Evolutionary conservation across 2,113 vertebrate genomes (phyloP), one percentile per base, ranked within the genome.

Genomic region (Bujurquina vittata): DNA sequence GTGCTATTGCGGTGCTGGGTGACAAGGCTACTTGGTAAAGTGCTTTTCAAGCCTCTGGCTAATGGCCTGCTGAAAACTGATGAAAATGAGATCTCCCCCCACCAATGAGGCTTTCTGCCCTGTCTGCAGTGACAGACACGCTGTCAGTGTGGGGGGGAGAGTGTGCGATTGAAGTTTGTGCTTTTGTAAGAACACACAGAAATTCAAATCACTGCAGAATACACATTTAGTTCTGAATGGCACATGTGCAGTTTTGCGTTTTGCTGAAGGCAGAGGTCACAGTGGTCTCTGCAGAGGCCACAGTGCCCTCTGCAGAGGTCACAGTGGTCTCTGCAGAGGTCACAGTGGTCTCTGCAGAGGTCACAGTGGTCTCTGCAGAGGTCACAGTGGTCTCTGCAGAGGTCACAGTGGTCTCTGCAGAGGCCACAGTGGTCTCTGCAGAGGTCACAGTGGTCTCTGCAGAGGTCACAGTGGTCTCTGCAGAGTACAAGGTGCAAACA

Each of bases 1-100:
- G 55, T 56, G 74, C 26, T 43, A 74, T 29, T 61, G 73, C 35
- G 7, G 61, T 29, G 67, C 72, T 7, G 79, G 43, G 67, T 75
- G 87, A 88, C 84, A 84, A 40, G 75, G 80, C 72, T 83, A 58
- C 80, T 90, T 87, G 82, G 86, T 75, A 87, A 87, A 91, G 87
- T 88, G 89, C 69, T 86, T 86, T 91, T 86, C 22, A 84, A 79
- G 75, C 67, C 75, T 9, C 86, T 31, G 79, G 87, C 89, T 88
- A 90, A 90, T 86, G 88, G 87, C 78, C 86, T 81, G 83, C 75
- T 83, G 63, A 78, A 87, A 80, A 75, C 84, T 83, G 84, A 79
- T 89, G 75, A 86, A 81, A 87, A 89, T 82, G 56, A 87, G 82
- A 87, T 83, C 85, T 69, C 79, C 83, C 75, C 63, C 5, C 33